Evolutionary conservation across 2,113 vertebrate species (phyloP), one percentile per base, ranked within the genome.

Genomic region (Spheniscus mendiculus): DNA sequence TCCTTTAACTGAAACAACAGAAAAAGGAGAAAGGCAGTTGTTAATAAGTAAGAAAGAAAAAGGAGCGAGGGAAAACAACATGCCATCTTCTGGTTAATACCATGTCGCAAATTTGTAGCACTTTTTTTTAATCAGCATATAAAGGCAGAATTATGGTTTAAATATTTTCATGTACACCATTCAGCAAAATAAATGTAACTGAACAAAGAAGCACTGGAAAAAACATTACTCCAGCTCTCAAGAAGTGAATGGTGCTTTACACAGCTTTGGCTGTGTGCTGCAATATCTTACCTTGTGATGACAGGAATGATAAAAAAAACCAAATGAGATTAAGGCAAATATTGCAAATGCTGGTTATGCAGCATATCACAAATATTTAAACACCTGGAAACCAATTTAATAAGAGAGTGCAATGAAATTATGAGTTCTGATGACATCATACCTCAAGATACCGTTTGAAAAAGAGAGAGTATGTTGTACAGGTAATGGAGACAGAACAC

Each of bases 1-100:
- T 99, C 99, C 99, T 99, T 99, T 99, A 98, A 99, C 99, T 99
- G 99, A 99, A 99, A 99, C 98, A 99, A 99, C 99, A 99, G 99
- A 99, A 98, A 99, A 99, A 99, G 99, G 99, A 99, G 98, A 99
- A 99, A 99, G 98, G 98, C 96, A 98, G 98, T 98, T 98, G 98
- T 99, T 99, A 99, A 99, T 99, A 98, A 97, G 83, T 97, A 98
- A 97, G 98, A 98, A 98, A 92, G 93, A 96, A 98, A 98, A 97
- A 97, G 67, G 71, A 97, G 65, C 8, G 93, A 97, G 95, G 80
- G 96, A 95, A 89, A 96, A 97, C 93, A 96, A 96, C 93, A 96
- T 96, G 96, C 97, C 97, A 93, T 89, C 94, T 93, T 97, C 91
- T 85, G 88, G 72, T 87, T 95, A 97, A 95, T 71, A 95, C 63